Percentiles rank a stretch among this genome's conserved stretches.
Evolutionary conservation across 1,140 invertebrate species (phyloP).

Genomic region (Hypothenemus hampei): DNA sequence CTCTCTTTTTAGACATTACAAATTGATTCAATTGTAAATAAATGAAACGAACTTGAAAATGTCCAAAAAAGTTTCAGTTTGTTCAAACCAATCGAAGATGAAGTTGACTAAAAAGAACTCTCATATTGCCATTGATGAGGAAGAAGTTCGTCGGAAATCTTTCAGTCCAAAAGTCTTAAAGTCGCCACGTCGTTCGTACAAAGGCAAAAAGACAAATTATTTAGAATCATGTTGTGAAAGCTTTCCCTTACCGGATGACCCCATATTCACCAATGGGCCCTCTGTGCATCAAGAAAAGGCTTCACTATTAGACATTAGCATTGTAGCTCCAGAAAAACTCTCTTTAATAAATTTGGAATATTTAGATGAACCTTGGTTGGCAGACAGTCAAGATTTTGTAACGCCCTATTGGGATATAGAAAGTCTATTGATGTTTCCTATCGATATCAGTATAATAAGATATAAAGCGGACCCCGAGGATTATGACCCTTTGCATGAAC

Average conservation of each 20-base stretch:
- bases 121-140: too few species aligned
- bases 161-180: too few species aligned
- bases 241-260: conserved; percentile 19
- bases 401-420: conserved; percentile 21
- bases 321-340: conserved; percentile 6
- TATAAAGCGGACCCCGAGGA: conserved; percentile 6
- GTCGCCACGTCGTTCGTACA: too few species aligned
- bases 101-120: too few species aligned
- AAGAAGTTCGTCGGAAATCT: too few species aligned
- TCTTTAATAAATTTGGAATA: conserved; percentile 9
- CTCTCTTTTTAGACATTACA: too few species aligned
- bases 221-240: conserved; percentile 7
- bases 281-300: neutral
- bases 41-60: too few species aligned
- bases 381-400: conserved; percentile 9
- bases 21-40: too few species aligned
- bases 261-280: conserved; percentile 11
- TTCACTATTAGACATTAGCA: conserved; percentile 7
- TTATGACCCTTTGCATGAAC: too few species aligned
- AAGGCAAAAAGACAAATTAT: conserved; percentile 2
- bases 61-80: too few species aligned
- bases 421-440: conserved; percentile 11
- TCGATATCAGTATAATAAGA: conserved; percentile 8
- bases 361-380: conserved; percentile 17
- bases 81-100: too few species aligned